phyloP scores from a whole-genome alignment of 2,797 vertebrate genomes.

The Clamator glandarius region DNA sequence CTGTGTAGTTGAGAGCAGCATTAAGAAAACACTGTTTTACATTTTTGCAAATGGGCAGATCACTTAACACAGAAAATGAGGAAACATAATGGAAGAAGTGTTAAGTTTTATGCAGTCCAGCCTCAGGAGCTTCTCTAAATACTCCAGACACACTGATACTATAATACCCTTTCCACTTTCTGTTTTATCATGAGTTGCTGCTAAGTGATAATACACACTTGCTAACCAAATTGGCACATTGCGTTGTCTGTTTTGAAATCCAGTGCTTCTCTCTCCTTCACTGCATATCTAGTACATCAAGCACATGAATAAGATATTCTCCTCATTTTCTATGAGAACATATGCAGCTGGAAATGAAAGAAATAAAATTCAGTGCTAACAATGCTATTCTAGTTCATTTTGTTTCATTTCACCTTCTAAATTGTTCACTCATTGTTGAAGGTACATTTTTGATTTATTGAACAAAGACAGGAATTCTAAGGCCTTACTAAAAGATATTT shows the following conservation, averaged over 20 bases:
- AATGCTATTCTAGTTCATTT: background rate
- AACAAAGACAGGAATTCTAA: background rate
- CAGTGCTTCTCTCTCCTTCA: background rate
- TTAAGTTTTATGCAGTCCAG: background rate
- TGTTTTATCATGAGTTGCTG: background rate
- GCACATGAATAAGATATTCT: background rate
- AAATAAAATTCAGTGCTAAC: background rate
- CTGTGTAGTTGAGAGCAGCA: background rate
- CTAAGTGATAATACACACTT: background rate
- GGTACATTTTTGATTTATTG: background rate
- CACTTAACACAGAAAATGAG: background rate
- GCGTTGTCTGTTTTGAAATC: background rate
- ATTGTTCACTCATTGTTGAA: background rate
- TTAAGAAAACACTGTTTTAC: conserved; percentile 3
- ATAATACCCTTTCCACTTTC: background rate
- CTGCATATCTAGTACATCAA: background rate
- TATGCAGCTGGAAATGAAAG: background rate
- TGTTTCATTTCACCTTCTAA: background rate
- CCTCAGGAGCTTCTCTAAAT: background rate
- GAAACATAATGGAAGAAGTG: background rate
- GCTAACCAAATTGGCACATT: background rate
- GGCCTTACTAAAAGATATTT: background rate
- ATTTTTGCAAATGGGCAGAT: conserved; percentile 19
- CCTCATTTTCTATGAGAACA: background rate
- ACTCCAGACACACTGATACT: background rate